Conservation (phyloP, 2,797 vertebrate genomes). For the Sebastes vulpes region DNA sequence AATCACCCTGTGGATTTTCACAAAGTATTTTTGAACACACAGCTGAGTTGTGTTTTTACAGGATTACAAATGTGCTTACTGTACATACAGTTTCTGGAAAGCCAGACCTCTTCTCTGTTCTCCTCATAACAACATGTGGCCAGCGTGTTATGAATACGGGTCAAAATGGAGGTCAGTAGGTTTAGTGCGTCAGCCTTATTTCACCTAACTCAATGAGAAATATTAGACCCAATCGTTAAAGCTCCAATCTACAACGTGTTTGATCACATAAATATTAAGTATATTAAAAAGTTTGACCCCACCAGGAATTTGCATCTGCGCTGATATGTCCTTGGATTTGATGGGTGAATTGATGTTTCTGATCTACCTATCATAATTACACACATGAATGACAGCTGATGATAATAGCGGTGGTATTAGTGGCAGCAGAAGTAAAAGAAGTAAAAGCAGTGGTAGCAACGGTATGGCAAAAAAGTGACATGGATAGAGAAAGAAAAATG, state of each 20-base stretch:
- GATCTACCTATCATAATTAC: background rate
- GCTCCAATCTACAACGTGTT: background rate
- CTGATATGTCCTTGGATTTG: background rate
- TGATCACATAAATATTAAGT: background rate
- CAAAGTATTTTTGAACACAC: constrained; percentile 64
- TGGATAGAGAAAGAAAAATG: background rate
- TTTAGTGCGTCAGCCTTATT: background rate
- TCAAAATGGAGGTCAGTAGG: constrained; percentile 20
- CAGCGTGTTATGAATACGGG: constrained; percentile 11
- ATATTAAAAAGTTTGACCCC: background rate
- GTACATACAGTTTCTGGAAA: constrained; percentile 60
- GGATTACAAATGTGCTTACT: constrained; percentile 82
- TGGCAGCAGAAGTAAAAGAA: background rate
- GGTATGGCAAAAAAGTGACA: background rate
- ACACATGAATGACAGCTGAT: background rate
- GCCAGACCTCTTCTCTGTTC: constrained; percentile 56
- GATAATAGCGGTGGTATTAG: background rate
- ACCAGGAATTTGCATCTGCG: background rate
- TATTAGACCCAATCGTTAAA: background rate
- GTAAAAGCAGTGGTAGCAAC: background rate
- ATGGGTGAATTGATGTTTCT: background rate
- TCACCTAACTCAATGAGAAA: background rate
- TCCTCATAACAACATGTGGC: constrained; percentile 46
- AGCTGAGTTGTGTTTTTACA: constrained; percentile 83
- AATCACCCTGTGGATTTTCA: background rate